These are phyloP conservation scores for Phyllostomus discolor DNA, from an alignment of 2,113 vertebrate genomes.

Conservation along the genomic window DNA sequence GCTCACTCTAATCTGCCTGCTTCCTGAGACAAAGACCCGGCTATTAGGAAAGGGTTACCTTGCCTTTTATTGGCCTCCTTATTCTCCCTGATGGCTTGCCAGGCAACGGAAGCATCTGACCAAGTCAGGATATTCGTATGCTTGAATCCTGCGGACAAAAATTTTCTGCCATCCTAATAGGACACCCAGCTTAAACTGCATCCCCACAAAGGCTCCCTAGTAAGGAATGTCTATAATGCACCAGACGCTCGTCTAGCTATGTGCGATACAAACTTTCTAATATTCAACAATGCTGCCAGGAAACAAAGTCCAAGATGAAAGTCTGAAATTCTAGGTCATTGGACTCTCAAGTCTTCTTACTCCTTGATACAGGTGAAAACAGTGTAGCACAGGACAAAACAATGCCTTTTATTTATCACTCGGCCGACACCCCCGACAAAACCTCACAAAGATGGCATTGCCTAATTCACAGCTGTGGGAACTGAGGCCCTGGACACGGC, in stretches of 20 bases:
- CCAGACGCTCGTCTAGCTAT: rapidly evolving
- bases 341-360: not conserved
- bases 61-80: not conserved
- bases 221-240: not conserved
- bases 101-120: not conserved
- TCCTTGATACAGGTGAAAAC: not conserved
- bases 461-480: not conserved
- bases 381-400: not conserved
- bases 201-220: not conserved
- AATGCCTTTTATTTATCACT: not conserved
- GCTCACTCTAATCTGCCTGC: not conserved
- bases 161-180: not conserved
- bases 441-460: not conserved
- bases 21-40: not conserved
- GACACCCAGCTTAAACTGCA: not conserved
- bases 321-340: not conserved
- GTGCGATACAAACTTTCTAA: not conserved
- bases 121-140: not conserved
- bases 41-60: not conserved
- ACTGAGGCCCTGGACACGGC: not conserved
- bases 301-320: not conserved
- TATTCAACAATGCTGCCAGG: not conserved
- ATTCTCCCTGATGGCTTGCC: not conserved
- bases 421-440: not conserved
- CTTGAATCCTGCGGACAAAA: not conserved